Evolutionary conservation across 2,797 vertebrate genomes (phyloP), one percentile per base, ranked within the genome.

Genomic region (Lagorchestes hirsutus): DNA sequence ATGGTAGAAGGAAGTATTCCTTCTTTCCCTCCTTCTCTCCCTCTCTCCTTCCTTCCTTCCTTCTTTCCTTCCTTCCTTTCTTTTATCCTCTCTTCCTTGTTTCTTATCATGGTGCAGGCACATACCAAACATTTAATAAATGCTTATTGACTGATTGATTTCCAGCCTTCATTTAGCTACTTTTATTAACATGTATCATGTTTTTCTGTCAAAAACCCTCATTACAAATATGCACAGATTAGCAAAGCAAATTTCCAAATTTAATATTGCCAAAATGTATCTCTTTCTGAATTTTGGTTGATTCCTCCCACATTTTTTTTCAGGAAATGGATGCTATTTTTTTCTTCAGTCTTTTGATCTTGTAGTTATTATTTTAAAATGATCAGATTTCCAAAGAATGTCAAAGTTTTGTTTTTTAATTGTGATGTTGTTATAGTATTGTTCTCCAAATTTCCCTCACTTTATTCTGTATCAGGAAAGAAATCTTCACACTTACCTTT

Each of bases 311-410:
- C 55, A 5, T 56, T 8, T 67, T n/a, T 2, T 67, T 67, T 18
- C 14, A 24, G 34, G 5, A n/a, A 18, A 0, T 28, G 5, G 13
- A 14, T n/a, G 4, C 8, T 16, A 0, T 67, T 16, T 67, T 14
- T 67, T 16, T 67, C 34, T 67, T n/a, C 1, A n/a, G 18, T 40
- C n/a, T 82, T 40, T 6, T 40, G 5, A 6, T 82, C 4, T 67
- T 18, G 11, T 16, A 18, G 13, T 62, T 34, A 16, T 67, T 67
- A 34, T 62, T 31, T 67, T 34, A 13, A 82, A 82, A 22, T 82
- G 18, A 40, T 82, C 18, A 40, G 2, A 82, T 24, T 82, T 74
- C 18, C 40, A 40, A n/a, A 67, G 6, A 24, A 18, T 40, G 40
- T 22, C 18, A 40, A 22, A 67, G 1, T 0, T 82, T 22, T 74